Percentiles rank a stretch among this genome's conserved stretches.
Evolutionary conservation across 2,797 vertebrate genomes (phyloP).

Genomic region (Gephyroberyx darwinii): DNA sequence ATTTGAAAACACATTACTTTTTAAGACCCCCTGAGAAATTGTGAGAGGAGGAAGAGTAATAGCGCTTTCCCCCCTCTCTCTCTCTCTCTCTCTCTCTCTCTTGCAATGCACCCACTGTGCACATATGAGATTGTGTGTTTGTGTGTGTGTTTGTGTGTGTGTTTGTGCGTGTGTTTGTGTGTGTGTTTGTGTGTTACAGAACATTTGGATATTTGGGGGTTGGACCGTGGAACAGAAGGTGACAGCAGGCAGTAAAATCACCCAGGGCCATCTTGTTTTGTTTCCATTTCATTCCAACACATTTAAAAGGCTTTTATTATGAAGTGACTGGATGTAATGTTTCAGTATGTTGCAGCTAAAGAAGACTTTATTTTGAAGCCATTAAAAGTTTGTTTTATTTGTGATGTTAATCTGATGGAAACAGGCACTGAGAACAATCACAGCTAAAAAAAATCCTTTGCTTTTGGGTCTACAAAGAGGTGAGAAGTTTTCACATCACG

Average conservation of each 20-base stretch:
- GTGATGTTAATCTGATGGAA: slow-evolving; percentile 14
- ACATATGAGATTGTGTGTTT: slow-evolving; percentile 63
- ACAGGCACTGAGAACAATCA: slow-evolving; percentile 12
- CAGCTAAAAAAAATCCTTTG: neutral
- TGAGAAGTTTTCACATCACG: no score
- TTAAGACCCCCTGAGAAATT: slow-evolving; percentile 77
- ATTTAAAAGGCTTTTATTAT: neutral
- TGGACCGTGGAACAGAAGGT: slow-evolving; percentile 23
- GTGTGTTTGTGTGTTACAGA: slow-evolving; percentile 18
- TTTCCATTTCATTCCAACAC: neutral
- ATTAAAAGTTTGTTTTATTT: slow-evolving; percentile 25
- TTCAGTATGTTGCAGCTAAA: neutral
- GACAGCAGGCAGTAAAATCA: slow-evolving; percentile 31
- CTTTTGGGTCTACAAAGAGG: neutral
- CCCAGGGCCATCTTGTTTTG: slow-evolving; percentile 9
- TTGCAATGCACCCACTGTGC: slow-evolving; percentile 67
- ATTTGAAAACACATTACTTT: slow-evolving; percentile 79
- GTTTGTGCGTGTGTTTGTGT: slow-evolving; percentile 48
- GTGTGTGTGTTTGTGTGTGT: slow-evolving; percentile 22
- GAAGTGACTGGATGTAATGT: neutral
- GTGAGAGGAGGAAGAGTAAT: slow-evolving; percentile 73
- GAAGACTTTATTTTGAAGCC: slow-evolving; percentile 13
- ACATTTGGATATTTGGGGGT: slow-evolving; percentile 36
- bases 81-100: slow-evolving; percentile 30
- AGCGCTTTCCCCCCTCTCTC: slow-evolving; percentile 54